Conservation (phyloP, 1,140 invertebrate genomes). For the Drosophila repletoides region DNA sequence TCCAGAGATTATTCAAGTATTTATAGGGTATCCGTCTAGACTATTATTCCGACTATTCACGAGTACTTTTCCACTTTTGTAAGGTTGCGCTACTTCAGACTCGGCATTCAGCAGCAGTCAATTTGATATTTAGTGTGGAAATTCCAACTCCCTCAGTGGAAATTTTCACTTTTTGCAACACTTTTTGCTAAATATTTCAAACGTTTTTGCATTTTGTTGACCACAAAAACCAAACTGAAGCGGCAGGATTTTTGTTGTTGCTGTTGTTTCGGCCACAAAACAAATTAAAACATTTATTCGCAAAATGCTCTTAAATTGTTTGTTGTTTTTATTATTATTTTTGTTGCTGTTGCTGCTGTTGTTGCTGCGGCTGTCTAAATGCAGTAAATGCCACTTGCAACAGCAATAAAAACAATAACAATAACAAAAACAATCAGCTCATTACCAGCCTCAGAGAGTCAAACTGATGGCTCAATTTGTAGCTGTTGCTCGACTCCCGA, state of each 20-base stretch:
- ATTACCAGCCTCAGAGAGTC: not conserved
- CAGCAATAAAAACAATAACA: not conserved
- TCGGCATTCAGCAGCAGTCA: not conserved
- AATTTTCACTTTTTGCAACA: not conserved
- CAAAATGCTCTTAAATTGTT: constrained; percentile 16
- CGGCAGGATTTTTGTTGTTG: not conserved
- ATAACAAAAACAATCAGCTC: constrained; percentile 23
- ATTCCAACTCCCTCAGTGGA: constrained; percentile 4
- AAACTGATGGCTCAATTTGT: constrained; percentile 12
- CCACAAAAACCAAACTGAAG: constrained; percentile 23
- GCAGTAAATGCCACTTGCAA: constrained; percentile 23
- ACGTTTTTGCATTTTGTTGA: constrained; percentile 20
- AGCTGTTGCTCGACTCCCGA: not conserved
- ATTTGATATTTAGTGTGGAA: constrained; percentile 5
- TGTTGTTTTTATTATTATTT: not conserved
- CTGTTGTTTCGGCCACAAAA: constrained; percentile 12
- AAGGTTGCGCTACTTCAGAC: not conserved
- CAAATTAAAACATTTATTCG: constrained; percentile 41
- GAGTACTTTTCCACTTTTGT: not conserved
- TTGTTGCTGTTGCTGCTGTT: constrained; percentile 9
- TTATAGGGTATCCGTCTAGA: not conserved
- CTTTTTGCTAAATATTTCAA: constrained; percentile 16
- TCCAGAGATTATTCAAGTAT: not conserved
- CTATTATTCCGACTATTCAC: not conserved
- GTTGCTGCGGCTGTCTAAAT: constrained; percentile 14